Evolutionary conservation across 2,797 vertebrate species (phyloP), one percentile per base, ranked within the genome.

Genomic region (Amniataba percoides): DNA sequence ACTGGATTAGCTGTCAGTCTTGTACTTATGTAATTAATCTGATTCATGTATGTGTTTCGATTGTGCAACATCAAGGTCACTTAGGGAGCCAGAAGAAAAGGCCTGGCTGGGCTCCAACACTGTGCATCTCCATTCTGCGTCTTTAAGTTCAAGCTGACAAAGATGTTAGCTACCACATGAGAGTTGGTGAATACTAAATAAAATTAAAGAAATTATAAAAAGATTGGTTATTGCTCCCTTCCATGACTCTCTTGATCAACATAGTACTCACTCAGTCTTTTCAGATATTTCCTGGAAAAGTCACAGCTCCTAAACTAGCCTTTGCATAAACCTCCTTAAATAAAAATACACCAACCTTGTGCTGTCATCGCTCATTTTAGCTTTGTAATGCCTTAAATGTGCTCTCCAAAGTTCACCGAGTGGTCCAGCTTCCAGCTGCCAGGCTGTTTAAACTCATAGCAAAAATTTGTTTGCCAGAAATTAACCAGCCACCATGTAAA

Each of bases 241-340:
- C 45, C 39, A 25, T 12, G 60, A 13, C 12, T 64, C 45, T 59
- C 34, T 23, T 53, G 18, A 21, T 23, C 14, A 45, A 55, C 48
- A 53, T 16, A n/a, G 4, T 56, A 36, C 25, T 56, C 13, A 48
- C 42, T 34, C 9, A 2, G 21, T 31, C 15, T 51, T 19, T 40
- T 18, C 36, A 10, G 10, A 19, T 9, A 49, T 48, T 66, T 21
- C 31, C n/a, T 63, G 14, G 52, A 18, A 60, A 63, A 60, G 21
- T 31, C 34, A 9, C 9, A 56, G 21, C 31, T 53, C 46, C n/a
- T 10, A 11, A 67, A 72, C 11, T 13, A 34, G 46, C 1, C 39
- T 61, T 77, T 69, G 15, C 51, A 42, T 67, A 15, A 57, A 49
- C 25, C 31, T 34, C 19, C 52, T 63, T 69, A n/a, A 63, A 53